phyloP scores from a whole-genome alignment of 2,113 vertebrate species.

The Gadus chalcogrammus region DNA sequence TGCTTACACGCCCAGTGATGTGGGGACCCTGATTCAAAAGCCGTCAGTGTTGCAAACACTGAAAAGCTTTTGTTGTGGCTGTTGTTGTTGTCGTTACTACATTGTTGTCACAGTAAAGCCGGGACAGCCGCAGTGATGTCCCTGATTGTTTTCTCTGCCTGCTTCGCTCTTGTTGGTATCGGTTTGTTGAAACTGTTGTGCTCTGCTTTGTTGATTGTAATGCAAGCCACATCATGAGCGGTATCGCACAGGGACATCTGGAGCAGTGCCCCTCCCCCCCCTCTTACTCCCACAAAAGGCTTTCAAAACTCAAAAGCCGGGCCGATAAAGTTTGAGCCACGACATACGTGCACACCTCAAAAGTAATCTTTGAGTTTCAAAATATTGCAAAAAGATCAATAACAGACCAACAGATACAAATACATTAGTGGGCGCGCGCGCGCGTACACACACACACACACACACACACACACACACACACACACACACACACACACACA shows the following conservation, averaged over 20 bases:
- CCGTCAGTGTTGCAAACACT: not conserved
- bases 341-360: not conserved
- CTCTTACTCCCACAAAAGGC: not conserved
- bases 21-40: conserved; percentile 45
- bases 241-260: conserved; percentile 34
- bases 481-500: conserved; percentile 1
- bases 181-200: conserved; percentile 10
- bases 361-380: conserved; percentile 14
- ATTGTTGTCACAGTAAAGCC: conserved; percentile 16
- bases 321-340: conserved; percentile 10
- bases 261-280: conserved; percentile 10
- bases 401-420: too few species aligned
- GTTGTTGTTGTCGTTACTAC: not conserved
- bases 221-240: conserved; percentile 22
- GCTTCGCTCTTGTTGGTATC: conserved; percentile 22
- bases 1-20: conserved; percentile 39
- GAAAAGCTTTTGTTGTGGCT: too few species aligned
- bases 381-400: not conserved
- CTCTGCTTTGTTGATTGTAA: conserved; percentile 16
- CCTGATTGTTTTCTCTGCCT: conserved; percentile 23
- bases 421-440: not conserved
- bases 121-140: conserved; percentile 21
- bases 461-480: conserved; percentile 7
- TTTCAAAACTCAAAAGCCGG: not conserved
- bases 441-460: conserved; percentile 2